A percentile compares a stretch with the other conserved stretches of the same genome.
Conservation (phyloP, 2,113 vertebrate genomes). For the Gopherus flavomarginatus region DNA sequence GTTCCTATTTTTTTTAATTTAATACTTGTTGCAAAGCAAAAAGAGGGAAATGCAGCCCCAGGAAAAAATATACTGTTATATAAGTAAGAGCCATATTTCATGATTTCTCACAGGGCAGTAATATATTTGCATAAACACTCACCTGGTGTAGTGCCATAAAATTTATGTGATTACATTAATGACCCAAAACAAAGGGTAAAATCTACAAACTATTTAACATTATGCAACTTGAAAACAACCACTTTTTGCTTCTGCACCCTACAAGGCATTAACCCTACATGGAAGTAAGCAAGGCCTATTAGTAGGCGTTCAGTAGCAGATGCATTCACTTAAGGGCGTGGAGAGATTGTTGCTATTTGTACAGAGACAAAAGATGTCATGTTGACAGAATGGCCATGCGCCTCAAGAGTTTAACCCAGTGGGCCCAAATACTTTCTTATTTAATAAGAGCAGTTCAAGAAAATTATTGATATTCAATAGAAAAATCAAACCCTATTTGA, state of each 20-base stretch:
- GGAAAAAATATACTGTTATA: not conserved
- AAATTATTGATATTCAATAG: not conserved
- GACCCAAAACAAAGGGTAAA: not conserved
- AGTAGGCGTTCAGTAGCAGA: accelerated
- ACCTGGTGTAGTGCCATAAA: not conserved
- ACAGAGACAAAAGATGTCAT: accelerated
- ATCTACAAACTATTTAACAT: not conserved
- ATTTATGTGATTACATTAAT: not conserved
- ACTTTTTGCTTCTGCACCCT: not conserved
- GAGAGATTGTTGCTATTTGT: not conserved
- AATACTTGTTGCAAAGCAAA: not conserved
- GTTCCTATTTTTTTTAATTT: not conserved
- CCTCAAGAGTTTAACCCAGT: accelerated
- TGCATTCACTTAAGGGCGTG: accelerated
- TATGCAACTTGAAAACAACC: not conserved
- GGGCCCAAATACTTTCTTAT: accelerated
- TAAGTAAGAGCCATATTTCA: not conserved
- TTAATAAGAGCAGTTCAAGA: accelerated
- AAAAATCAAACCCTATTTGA: accelerated
- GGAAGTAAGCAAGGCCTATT: not conserved
- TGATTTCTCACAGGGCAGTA: not conserved
- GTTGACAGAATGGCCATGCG: accelerated
- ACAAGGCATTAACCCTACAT: not conserved
- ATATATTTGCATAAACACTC: not conserved
- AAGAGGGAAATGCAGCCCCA: not conserved